These are phyloP conservation scores for Nemoura dubitans DNA, from an alignment of 2,888 invertebrate genomes.

Conservation along the genomic window DNA sequence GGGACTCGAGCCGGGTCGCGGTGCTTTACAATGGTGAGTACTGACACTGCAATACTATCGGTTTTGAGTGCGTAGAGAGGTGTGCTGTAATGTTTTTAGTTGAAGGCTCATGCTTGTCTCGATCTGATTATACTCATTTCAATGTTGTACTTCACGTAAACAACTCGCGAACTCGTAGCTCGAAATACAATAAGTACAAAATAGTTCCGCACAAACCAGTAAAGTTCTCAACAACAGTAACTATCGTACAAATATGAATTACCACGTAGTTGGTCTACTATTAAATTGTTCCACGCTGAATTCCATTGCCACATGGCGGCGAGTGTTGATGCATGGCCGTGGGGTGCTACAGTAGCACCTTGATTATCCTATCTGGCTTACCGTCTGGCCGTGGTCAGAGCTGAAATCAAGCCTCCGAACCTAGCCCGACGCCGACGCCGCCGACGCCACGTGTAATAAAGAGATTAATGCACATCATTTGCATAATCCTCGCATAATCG, in stretches of 20 bases:
- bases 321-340: neutral
- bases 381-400: neutral
- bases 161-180: too few relatives aligned
- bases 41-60: too few relatives aligned
- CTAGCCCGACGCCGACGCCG: neutral
- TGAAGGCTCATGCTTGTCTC: too few relatives aligned
- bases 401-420: neutral
- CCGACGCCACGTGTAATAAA: neutral
- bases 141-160: too few relatives aligned
- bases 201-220: too few relatives aligned
- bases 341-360: neutral
- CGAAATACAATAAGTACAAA: too few relatives aligned
- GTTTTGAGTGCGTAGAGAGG: too few relatives aligned
- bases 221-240: neutral
- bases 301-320: neutral
- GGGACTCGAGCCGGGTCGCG: conserved; percentile 72
- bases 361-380: conserved; percentile 3
- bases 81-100: neutral
- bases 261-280: neutral
- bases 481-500: conserved; percentile 7
- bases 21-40: conserved; percentile 80
- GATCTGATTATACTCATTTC: too few relatives aligned
- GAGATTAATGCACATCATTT: conserved; percentile 12
- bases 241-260: neutral
- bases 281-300: neutral